phyloP scores from a whole-genome alignment of 2,888 invertebrate genomes.

The Coelinius sp. region DNA sequence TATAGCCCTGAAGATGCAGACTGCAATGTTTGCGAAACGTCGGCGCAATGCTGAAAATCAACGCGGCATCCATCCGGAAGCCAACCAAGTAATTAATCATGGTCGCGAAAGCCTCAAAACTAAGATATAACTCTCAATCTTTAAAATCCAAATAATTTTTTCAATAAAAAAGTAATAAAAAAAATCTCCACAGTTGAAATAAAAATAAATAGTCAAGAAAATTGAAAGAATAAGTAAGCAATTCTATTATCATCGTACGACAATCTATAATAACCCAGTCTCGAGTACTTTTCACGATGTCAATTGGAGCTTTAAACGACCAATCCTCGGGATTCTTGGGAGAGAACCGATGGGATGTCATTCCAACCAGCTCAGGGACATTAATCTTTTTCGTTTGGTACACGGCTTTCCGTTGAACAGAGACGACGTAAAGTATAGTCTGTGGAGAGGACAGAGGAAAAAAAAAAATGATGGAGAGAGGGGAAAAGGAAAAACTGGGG shows the following conservation, averaged over 20 bases:
- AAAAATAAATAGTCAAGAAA: too few relatives aligned
- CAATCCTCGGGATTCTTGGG: neutral
- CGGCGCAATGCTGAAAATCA: too few relatives aligned
- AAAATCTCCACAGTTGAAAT: too few relatives aligned
- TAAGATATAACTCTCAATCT: too few relatives aligned
- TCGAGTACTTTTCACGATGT: neutral
- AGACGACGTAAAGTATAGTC: conserved; percentile 12
- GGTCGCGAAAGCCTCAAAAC: too few relatives aligned
- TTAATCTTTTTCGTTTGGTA: conserved; percentile 18
- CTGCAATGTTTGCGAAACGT: too few relatives aligned
- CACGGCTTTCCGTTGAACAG: conserved; percentile 3
- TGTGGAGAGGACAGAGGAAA: neutral
- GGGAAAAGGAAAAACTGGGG: neutral
- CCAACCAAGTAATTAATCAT: too few relatives aligned
- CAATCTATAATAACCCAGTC: conserved; percentile 9
- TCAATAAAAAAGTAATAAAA: too few relatives aligned
- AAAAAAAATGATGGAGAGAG: neutral
- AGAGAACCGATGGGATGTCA: conserved; percentile 19
- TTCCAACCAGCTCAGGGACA: conserved; percentile 9
- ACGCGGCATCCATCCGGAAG: too few relatives aligned
- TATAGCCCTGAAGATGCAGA: too few relatives aligned
- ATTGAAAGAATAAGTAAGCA: neutral
- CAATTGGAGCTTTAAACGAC: conserved; percentile 21
- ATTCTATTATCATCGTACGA: neutral
- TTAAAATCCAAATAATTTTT: too few relatives aligned